Base-by-base conservation (phyloP, 2,888 invertebrate genomes). In the Tipula unca region DNA sequence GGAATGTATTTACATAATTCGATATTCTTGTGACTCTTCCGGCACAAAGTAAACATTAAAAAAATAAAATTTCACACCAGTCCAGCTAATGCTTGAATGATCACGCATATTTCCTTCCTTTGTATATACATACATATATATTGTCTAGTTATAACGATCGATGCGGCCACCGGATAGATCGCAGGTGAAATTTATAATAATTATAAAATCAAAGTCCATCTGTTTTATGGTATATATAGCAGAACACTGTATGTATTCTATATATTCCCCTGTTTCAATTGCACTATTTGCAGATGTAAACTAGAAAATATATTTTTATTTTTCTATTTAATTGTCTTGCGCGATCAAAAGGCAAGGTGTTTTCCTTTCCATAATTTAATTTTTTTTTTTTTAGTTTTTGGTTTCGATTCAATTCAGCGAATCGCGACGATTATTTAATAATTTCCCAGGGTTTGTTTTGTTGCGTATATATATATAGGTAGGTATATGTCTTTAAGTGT, bases 361-460 rank as follows among this genome's bases (percentile, higher is more conserved):
- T 69, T 69, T 69, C 69, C 69, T 69, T 69, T 25, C 25, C 69
- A 69, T 69, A 69, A 25, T 69, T 69, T 69, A 5, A 3, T n/a
- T 48, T 48, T n/a, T 48, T 1, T 48, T 48, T 48, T n/a, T 6
- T 48, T n/a, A n/a, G n/a, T n/a, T 48, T 48, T 48, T 48, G 48
- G 48, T 69, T 69, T 69, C 69, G 69, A 69, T 69, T 13, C 69
- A 69, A 69, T 69, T 69, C 69, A 69, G 69, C 69, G 69, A 69
- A 69, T 69, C 69, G 69, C 69, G 69, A 69, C 69, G 69, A 69
- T 69, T 69, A 69, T 69, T 69, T 69, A 69, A 69, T 69, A 69
- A 69, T 69, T 69, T 69, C 69, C 69, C 69, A 69, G 69, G 69
- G 69, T 69, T 69, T 69, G 25, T 69, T 25, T 69, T 69, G 10